Evolutionary conservation across 1,140 invertebrate genomes (phyloP).

Genomic region (Ptiloglossa arizonensis): DNA sequence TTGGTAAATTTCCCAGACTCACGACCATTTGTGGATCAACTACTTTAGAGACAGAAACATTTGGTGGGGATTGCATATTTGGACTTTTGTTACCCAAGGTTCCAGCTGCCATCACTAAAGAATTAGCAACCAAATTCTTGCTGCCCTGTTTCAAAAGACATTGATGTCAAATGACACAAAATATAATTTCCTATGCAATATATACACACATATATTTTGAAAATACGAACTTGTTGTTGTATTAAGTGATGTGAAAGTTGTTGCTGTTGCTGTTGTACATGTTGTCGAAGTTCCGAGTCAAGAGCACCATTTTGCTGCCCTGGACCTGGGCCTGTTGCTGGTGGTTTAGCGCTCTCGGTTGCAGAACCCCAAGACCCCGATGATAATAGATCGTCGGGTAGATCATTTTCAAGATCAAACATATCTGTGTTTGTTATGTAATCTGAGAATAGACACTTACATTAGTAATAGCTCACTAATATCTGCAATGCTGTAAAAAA

Average conservation of each 20-base stretch:
- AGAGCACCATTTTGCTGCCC: constrained; percentile 88
- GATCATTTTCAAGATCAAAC: constrained; percentile 94
- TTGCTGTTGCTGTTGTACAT: constrained; percentile 83
- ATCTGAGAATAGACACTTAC: constrained; percentile 72
- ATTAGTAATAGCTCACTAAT: constrained; percentile 10
- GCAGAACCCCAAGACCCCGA: constrained; percentile 86
- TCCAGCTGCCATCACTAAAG: constrained; percentile 86
- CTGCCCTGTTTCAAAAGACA: constrained; percentile 83
- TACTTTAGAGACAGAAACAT: constrained; percentile 86
- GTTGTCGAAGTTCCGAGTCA: constrained; percentile 81
- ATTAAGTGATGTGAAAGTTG: constrained; percentile 86
- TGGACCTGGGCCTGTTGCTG: constrained; percentile 89
- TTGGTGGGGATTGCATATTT: constrained; percentile 91
- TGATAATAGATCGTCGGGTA: constrained; percentile 94
- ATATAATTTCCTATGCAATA: neutral
- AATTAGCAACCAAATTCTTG: constrained; percentile 88
- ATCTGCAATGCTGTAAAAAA: constrained; percentile 22
- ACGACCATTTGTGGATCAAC: constrained; percentile 83
- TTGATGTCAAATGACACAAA: constrained; percentile 2
- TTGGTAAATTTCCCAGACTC: constrained; percentile 83
- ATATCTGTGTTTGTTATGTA: constrained; percentile 89
- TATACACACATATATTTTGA: neutral
- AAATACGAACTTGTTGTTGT: constrained; percentile 81
- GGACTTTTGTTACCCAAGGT: constrained; percentile 90
- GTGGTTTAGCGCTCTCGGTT: constrained; percentile 85